A percentile compares a stretch with the other conserved stretches of the same genome.
Evolutionary conservation across 2,797 vertebrate species (phyloP).

Genomic region (Karalla daura): DNA sequence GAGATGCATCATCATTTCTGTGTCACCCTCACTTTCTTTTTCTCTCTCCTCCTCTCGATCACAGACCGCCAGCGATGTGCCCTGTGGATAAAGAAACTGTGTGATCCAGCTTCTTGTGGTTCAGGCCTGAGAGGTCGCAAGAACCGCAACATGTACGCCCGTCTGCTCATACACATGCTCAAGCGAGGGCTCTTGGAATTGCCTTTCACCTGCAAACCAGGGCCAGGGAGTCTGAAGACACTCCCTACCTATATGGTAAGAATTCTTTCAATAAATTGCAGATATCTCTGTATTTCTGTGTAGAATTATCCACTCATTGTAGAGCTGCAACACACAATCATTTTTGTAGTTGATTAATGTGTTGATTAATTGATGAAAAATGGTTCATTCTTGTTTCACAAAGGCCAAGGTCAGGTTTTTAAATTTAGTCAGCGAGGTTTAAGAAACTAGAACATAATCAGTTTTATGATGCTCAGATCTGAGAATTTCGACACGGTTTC

Average conservation of each 20-base stretch:
- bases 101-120: constrained; percentile 86
- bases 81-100: constrained; percentile 95
- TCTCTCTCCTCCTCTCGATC: background rate
- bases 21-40: background rate
- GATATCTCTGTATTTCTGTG: background rate
- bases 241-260: constrained; percentile 92
- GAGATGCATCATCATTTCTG: background rate
- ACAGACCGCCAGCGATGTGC: constrained; percentile 91
- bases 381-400: no score
- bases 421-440: no score
- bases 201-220: constrained; percentile 90
- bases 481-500: no score
- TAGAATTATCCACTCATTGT: no score
- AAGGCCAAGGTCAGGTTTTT: no score
- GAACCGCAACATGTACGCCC: constrained; percentile 91
- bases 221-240: constrained; percentile 86
- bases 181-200: constrained; percentile 87
- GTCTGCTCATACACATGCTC: constrained; percentile 93
- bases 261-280: background rate
- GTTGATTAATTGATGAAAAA: no score
- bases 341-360: no score
- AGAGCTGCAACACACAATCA: no score
- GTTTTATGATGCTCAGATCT: no score
- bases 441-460: no score
- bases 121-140: constrained; percentile 84